A percentile compares a stretch with the other conserved stretches of the same genome.
These are phyloP conservation scores for Coelopa frigida DNA, from an alignment of 1,140 invertebrate species.

Conservation along the genomic window DNA sequence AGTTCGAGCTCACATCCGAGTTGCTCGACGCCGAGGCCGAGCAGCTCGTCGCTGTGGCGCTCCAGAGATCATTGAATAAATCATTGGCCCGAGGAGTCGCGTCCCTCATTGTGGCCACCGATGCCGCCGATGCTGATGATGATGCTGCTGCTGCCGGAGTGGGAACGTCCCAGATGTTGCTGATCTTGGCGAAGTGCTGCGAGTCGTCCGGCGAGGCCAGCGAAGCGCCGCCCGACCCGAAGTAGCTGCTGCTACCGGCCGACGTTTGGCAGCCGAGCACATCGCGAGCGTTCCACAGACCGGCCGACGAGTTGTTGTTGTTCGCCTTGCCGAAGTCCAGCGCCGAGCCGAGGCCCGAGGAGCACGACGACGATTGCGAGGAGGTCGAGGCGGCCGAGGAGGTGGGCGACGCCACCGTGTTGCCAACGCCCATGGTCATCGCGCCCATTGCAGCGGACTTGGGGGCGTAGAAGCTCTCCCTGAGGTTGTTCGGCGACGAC, in stretches of 20 bases:
- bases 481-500: conserved; percentile 31
- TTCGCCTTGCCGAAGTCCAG: conserved; percentile 16
- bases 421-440: background rate
- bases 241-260: conserved; percentile 2
- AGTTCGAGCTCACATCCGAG: conserved; percentile 33
- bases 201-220: background rate
- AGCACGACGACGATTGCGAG: conserved; percentile 24
- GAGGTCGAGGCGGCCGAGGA: conserved; percentile 17
- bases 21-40: conserved; percentile 1
- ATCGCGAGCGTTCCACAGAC: background rate
- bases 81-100: conserved; percentile 17
- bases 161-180: conserved; percentile 39
- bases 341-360: conserved; percentile 2
- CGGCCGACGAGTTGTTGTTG: background rate
- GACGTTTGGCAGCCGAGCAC: conserved; percentile 7
- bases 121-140: conserved; percentile 1
- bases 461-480: conserved; percentile 25
- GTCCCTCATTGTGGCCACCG: background rate
- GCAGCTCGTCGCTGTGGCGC: background rate
- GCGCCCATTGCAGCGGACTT: conserved; percentile 10
- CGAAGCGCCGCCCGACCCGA: background rate
- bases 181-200: conserved; percentile 27
- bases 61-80: conserved; percentile 39
- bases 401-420: conserved; percentile 24
- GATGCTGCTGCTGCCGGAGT: conserved; percentile 11